Evolutionary conservation across 2,888 invertebrate species (phyloP).

Genomic region (Pemphredon lugubris): DNA sequence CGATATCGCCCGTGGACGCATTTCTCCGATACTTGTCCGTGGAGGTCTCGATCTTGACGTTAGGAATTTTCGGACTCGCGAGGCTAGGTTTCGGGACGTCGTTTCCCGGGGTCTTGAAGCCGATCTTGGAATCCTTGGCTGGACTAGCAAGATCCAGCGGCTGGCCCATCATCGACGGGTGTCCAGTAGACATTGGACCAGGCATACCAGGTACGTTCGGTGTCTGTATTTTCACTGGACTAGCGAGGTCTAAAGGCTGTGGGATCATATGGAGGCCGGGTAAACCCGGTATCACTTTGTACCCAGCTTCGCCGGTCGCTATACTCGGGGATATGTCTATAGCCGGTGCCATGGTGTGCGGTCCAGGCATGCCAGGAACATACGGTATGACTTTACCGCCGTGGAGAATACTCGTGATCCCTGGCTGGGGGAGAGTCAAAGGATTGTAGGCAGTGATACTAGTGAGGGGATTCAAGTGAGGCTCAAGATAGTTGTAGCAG

Average conservation of each 20-base stretch:
- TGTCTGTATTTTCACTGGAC: conserved; percentile 69
- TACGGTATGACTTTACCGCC: conserved; percentile 91
- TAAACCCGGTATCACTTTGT: conserved; percentile 75
- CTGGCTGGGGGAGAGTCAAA: conserved; percentile 84
- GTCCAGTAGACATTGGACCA: conserved; percentile 56
- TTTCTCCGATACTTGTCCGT: conserved; percentile 65
- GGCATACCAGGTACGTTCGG: conserved; percentile 68
- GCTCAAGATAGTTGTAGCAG: conserved; percentile 75
- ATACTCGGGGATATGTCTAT: conserved; percentile 74
- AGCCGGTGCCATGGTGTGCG: conserved; percentile 83
- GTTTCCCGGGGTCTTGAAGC: conserved; percentile 63
- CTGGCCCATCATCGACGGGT: conserved; percentile 57
- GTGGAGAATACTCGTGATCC: conserved; percentile 85
- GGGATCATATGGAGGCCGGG: conserved; percentile 73
- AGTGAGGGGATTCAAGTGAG: conserved; percentile 84
- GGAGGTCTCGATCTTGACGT: conserved; percentile 52
- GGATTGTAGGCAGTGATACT: conserved; percentile 88
- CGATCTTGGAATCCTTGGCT: conserved; percentile 68
- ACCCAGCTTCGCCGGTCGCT: conserved; percentile 63
- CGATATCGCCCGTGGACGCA: conserved; percentile 52
- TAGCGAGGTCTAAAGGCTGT: conserved; percentile 75
- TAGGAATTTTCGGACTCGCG: conserved; percentile 69
- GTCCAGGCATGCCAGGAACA: conserved; percentile 94
- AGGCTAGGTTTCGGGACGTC: conserved; percentile 53
- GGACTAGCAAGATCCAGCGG: conserved; percentile 76